phyloP scores from a whole-genome alignment of 2,113 vertebrate species.

The Catharus fuscescens region DNA sequence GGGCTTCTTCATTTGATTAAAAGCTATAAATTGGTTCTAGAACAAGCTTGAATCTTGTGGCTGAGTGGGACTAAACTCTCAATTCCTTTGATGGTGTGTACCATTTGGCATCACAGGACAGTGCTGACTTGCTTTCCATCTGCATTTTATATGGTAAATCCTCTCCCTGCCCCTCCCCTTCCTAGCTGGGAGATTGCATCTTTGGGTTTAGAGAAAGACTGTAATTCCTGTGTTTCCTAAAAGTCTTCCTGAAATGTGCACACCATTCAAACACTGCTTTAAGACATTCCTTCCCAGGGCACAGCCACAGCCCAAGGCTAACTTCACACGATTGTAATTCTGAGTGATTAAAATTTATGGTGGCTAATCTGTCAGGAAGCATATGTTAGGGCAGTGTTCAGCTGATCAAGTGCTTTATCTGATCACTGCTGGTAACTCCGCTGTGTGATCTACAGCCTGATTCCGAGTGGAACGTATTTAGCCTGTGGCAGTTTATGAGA shows the following conservation, averaged over 20 bases:
- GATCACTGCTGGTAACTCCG: not conserved
- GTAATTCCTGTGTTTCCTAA: not conserved
- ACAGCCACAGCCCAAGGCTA: not conserved
- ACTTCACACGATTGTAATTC: not conserved
- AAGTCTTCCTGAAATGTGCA: accelerated
- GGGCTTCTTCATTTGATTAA: not conserved
- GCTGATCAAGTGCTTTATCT: not conserved
- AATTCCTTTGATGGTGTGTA: not conserved
- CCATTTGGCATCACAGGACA: accelerated
- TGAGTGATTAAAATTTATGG: not conserved
- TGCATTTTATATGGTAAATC: not conserved
- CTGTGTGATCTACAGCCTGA: not conserved
- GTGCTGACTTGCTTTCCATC: not conserved
- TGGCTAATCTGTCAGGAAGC: not conserved
- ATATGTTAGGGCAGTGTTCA: not conserved
- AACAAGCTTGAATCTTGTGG: not conserved
- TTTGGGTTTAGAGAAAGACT: not conserved
- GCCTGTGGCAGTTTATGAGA: not conserved
- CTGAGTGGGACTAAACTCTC: not conserved
- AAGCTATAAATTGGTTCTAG: not conserved
- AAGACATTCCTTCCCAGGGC: not conserved
- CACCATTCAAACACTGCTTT: not conserved
- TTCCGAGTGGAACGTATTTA: not conserved
- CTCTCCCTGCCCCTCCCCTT: not conserved
- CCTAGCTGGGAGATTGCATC: not conserved